phyloP scores from a whole-genome alignment of 2,113 vertebrate species.

The Bos indicus region DNA sequence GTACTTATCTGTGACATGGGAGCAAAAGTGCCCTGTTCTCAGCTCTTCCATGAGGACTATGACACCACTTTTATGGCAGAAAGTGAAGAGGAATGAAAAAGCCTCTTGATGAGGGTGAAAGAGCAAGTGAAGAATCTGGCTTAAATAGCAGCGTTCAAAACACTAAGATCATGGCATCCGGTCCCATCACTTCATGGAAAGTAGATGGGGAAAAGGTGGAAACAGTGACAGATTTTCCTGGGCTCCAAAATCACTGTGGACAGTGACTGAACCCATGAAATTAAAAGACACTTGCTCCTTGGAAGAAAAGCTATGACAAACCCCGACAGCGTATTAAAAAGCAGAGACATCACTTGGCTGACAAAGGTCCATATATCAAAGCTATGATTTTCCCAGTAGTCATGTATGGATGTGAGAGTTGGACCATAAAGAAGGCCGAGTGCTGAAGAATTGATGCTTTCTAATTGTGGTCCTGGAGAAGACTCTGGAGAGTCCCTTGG shows the following conservation, averaged over 20 bases:
- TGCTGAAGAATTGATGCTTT: background rate
- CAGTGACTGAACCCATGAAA: background rate
- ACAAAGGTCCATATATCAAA: background rate
- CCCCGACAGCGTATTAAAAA: background rate
- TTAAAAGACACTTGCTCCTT: background rate
- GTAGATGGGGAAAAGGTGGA: background rate
- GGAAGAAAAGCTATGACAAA: background rate
- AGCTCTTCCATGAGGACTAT: background rate
- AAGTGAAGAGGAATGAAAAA: background rate
- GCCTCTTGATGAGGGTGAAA: background rate
- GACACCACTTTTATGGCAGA: background rate
- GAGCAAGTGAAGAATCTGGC: background rate
- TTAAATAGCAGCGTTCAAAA: background rate
- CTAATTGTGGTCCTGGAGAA: background rate
- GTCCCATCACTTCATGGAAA: background rate
- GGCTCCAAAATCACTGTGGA: background rate
- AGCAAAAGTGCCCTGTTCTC: background rate
- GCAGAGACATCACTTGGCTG: background rate
- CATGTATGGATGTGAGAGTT: background rate
- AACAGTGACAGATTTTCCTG: background rate
- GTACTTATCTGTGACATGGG: background rate
- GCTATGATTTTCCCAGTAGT: background rate
- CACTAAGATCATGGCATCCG: rapidly evolving
- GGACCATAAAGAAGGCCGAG: background rate
- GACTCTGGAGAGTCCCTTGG: background rate